Percentiles rank a stretch among this genome's conserved stretches.
Conservation (phyloP, 2,113 vertebrate species). For the Prunella himalayana region DNA sequence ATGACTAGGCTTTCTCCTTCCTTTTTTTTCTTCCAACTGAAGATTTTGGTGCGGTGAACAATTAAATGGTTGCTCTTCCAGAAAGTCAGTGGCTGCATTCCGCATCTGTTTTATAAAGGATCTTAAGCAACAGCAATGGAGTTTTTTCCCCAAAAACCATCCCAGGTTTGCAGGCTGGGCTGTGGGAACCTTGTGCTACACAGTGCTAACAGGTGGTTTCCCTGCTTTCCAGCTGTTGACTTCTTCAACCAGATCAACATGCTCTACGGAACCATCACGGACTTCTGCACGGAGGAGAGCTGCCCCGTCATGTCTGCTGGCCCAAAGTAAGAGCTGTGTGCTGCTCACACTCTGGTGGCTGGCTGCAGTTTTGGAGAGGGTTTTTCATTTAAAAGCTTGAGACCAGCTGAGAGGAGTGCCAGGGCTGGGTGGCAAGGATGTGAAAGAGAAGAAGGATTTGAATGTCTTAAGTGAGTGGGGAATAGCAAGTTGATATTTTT, state of each 20-base stretch:
- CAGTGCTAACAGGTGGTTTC: neutral
- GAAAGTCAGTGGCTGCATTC: neutral
- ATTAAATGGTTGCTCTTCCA: neutral
- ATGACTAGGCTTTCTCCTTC: neutral
- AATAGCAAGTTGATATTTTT: neutral
- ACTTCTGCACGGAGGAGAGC: slow-evolving; percentile 87
- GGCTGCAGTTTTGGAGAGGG: neutral
- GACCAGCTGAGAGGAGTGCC: neutral
- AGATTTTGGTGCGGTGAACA: neutral
- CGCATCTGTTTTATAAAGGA: neutral
- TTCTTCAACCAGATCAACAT: slow-evolving; percentile 92
- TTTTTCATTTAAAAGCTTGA: neutral
- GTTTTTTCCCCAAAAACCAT: neutral
- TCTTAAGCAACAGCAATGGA: neutral
- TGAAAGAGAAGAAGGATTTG: too few species aligned
- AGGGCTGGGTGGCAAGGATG: neutral
- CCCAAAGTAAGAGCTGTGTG: slow-evolving; percentile 76
- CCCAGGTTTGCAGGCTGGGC: neutral
- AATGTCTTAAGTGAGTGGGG: neutral
- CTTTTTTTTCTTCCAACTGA: neutral
- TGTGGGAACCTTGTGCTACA: neutral
- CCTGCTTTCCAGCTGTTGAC: slow-evolving; percentile 78
- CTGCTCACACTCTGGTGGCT: fast-evolving
- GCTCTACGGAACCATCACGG: slow-evolving; percentile 87
- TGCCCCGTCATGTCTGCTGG: slow-evolving; percentile 87